Conservation (phyloP, 2,797 vertebrate species). For the Peromyscus aztecus region DNA sequence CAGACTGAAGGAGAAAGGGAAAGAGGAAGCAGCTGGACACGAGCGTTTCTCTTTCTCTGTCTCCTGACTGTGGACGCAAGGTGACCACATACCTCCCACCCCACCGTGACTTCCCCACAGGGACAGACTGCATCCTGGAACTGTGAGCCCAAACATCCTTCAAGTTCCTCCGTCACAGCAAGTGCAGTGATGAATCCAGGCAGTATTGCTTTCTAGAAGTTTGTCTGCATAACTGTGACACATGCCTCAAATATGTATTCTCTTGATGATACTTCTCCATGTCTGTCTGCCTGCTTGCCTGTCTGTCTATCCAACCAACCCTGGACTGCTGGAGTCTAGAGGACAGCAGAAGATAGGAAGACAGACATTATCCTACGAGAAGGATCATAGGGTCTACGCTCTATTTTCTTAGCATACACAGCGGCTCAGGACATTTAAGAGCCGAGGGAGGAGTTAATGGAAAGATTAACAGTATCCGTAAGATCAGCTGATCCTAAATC, state of each 20-base stretch:
- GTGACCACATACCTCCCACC: not conserved
- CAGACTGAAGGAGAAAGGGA: not conserved
- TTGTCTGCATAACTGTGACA: not conserved
- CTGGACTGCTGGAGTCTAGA: not conserved
- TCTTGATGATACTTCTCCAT: not conserved
- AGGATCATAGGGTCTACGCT: not conserved
- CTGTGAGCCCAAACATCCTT: not conserved
- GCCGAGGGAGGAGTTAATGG: not conserved
- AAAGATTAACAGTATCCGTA: not conserved
- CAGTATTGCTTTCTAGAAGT: not conserved
- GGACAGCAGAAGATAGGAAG: not conserved
- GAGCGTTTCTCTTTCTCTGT: not conserved
- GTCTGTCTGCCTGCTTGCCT: not conserved
- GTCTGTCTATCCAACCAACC: not conserved
- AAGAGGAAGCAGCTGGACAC: not conserved
- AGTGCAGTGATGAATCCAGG: not conserved
- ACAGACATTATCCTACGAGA: not conserved
- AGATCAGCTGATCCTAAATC: not conserved
- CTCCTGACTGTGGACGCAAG: not conserved
- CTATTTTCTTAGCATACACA: not conserved
- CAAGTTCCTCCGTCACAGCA: not conserved
- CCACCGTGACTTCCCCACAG: not conserved
- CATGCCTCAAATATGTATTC: not conserved
- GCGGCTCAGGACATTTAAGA: constrained; percentile 9
- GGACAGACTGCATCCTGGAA: not conserved